Conservation (phyloP, 2,797 vertebrate genomes). For the Gymnothorax javanicus region DNA sequence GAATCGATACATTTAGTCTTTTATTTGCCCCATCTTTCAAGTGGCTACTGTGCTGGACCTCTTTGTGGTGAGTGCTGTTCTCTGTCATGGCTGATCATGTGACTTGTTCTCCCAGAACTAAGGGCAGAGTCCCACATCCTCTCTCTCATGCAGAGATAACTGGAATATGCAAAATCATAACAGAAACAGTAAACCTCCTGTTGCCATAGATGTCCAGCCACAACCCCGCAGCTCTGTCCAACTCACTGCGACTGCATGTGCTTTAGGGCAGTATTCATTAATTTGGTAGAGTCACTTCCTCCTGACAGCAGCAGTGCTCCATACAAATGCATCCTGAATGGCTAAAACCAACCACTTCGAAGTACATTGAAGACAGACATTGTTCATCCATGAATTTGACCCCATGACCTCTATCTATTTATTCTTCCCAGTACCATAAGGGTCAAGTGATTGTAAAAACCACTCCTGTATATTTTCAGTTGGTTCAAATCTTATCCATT, state of each 20-base stretch:
- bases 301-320: not conserved
- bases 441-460: not conserved
- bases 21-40: not conserved
- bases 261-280: not conserved
- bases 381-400: not conserved
- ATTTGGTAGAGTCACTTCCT: not conserved
- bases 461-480: not conserved
- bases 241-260: not conserved
- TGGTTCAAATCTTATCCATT: not conserved
- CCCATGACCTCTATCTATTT: not conserved
- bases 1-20: not conserved
- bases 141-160: constrained; percentile 18
- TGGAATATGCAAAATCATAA: not conserved
- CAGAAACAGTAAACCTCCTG: not conserved
- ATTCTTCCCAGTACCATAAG: not conserved
- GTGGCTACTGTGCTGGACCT: not conserved
- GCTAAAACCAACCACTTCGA: not conserved
- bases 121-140: not conserved
- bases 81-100: not conserved
- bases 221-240: too few relatives aligned
- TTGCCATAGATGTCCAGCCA: constrained; percentile 15
- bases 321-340: not conserved
- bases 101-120: not conserved
- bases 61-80: not conserved
- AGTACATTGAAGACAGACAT: not conserved